Evolutionary conservation across 2,888 invertebrate species (phyloP), one percentile per base, ranked within the genome.

Genomic region (Cancer borealis): DNA sequence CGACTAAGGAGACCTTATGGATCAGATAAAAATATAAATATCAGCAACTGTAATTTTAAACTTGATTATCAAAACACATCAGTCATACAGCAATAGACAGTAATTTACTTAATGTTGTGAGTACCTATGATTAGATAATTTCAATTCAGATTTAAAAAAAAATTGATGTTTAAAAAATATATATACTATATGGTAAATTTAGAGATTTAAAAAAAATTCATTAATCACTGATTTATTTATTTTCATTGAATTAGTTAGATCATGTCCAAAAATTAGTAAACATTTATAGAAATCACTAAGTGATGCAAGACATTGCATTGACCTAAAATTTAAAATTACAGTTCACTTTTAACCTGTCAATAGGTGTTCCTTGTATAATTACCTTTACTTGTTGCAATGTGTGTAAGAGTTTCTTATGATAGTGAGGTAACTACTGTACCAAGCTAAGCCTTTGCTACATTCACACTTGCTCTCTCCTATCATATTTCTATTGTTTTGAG

Each of bases 401-500:
- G 88, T 92, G 88, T 92, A 88, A 30, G 45, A 30, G n/a, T 45
- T 21, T 93, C 12, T 45, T 60, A 88, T 46, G 87, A 54, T 26
- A 87, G 49, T 73, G 39, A 45, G 66, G 89, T 84, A 26, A 87
- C 39, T 49, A 91, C 39, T 54, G 60, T 60, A 87, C 39, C 60
- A 89, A 89, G n/a, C 26, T 47, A 49, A 89, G 54, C 49, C 54
- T 84, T 84, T 92, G 88, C 88, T 88, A 21, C 88, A 39, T 47
- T 88, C 45, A 88, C 26, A 49, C 73, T 30, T 54, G 46, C 89
- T 93, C n/a, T 93, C n/a, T 60, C 45, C 49, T 45, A 30, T 73
- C 60, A 88, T 46, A 88, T 79, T 93, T 93, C n/a, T 60, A 87
- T 93, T 93, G 91, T 91, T 93, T 93, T 93, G 60, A 91, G 79